Conservation (phyloP, 2,888 invertebrate species). For the Deladenus siricidicola region DNA sequence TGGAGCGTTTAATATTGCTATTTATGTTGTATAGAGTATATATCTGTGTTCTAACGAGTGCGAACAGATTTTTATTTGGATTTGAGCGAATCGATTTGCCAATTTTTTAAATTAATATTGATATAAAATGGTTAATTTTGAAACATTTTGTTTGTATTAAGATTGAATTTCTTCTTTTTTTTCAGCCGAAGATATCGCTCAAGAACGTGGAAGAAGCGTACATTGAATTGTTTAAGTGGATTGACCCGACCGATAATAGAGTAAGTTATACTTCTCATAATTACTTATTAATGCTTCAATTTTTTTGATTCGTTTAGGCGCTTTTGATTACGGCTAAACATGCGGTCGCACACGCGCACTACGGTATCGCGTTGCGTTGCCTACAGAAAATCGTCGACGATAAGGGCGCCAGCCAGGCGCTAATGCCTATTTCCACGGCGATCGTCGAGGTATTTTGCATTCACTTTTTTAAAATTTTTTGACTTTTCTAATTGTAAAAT, state of each 20-base stretch:
- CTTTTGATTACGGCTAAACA: slow-evolving; percentile 68
- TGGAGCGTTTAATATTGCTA: too few relatives aligned
- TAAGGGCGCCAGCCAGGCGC: slow-evolving; percentile 57
- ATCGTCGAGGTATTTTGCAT: slow-evolving; percentile 35
- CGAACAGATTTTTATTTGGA: too few relatives aligned
- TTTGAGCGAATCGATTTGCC: too few relatives aligned
- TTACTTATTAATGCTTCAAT: background rate
- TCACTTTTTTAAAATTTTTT: too few relatives aligned
- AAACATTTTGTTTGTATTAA: too few relatives aligned
- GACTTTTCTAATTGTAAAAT: too few relatives aligned
- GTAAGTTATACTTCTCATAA: slow-evolving; percentile 56
- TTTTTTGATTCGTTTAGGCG: slow-evolving; percentile 57
- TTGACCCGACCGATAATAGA: slow-evolving; percentile 71
- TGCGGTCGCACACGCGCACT: slow-evolving; percentile 69
- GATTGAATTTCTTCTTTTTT: too few relatives aligned
- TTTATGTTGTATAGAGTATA: too few relatives aligned
- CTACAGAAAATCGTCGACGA: slow-evolving; percentile 64
- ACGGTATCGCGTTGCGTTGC: slow-evolving; percentile 66
- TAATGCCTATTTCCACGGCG: slow-evolving; percentile 25
- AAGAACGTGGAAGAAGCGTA: slow-evolving; percentile 62
- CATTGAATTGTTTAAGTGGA: slow-evolving; percentile 71
- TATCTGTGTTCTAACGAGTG: too few relatives aligned
- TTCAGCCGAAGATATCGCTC: slow-evolving; percentile 14
- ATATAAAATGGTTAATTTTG: too few relatives aligned
- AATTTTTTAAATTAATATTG: too few relatives aligned